A percentile compares a stretch with the other conserved stretches of the same genome.
Conservation (phyloP, 2,888 invertebrate genomes). For the Tenodera sinensis region DNA sequence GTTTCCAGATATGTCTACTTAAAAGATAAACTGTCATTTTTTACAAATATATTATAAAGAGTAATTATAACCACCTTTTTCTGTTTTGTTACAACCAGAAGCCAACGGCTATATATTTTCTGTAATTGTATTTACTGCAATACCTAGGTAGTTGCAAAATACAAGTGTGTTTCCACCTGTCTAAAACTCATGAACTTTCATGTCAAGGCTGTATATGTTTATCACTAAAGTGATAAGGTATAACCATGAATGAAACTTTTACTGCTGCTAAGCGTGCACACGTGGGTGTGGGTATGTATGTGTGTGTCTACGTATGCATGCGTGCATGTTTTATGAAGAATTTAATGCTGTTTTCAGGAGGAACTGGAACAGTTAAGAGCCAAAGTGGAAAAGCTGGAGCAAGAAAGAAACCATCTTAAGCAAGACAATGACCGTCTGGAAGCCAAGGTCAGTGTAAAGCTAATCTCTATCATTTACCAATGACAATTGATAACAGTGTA, state of each 20-base stretch:
- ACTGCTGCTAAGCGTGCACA: background rate
- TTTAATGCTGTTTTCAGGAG: constrained; percentile 55
- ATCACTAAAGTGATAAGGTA: background rate
- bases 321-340: background rate
- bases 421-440: constrained; percentile 86
- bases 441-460: constrained; percentile 68
- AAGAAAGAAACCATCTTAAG: constrained; percentile 79
- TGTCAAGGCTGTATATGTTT: background rate
- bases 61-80: no score
- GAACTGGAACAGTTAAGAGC: constrained; percentile 77
- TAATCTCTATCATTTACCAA: background rate
- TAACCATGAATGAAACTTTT: background rate
- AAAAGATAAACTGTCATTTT: no score
- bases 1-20: no score
- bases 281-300: no score
- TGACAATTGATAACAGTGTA: no score
- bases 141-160: background rate
- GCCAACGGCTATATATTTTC: no score
- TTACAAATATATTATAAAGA: no score
- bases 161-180: background rate
- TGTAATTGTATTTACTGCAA: background rate
- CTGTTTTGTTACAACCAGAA: no score
- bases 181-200: background rate
- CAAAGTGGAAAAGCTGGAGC: constrained; percentile 84
- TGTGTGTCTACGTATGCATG: no score